A percentile compares a stretch with the other conserved stretches of the same genome.
These are phyloP conservation scores for Papilio dardanus DNA, from an alignment of 1,140 invertebrate genomes.

Conservation along the genomic window DNA sequence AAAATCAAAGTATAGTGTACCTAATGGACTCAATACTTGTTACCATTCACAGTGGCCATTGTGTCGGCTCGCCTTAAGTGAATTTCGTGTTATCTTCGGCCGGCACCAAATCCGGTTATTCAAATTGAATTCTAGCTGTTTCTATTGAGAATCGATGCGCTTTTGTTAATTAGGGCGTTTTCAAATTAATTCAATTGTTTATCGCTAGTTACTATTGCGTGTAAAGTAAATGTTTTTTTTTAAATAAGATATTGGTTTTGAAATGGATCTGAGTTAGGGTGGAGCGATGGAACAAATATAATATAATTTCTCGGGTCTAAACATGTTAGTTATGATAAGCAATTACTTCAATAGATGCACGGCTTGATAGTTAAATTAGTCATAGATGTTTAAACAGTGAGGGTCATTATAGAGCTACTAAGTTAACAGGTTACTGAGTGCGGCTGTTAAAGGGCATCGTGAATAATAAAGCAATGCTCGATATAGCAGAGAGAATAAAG, in stretches of 20 bases:
- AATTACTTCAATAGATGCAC: not conserved
- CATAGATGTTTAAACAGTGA: conserved; percentile 15
- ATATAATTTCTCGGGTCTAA: no score
- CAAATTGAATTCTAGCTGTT: conserved; percentile 23
- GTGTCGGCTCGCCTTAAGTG: conserved; percentile 34
- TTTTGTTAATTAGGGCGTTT: conserved; percentile 32
- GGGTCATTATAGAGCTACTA: conserved; percentile 35
- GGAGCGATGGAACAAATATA: no score
- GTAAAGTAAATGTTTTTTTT: no score
- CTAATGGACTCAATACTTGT: conserved; percentile 29
- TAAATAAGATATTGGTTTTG: not conserved
- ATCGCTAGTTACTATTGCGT: not conserved
- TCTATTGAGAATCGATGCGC: conserved; percentile 18
- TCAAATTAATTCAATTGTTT: not conserved
- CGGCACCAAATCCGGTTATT: conserved; percentile 35
- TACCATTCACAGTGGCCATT: conserved; percentile 30
- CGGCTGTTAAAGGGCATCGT: conserved; percentile 59
- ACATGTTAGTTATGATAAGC: no score
- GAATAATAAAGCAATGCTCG: conserved; percentile 60
- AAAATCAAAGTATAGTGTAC: conserved; percentile 9
- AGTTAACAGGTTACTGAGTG: conserved; percentile 46
- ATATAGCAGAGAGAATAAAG: conserved; percentile 74
- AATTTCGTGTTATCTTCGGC: conserved; percentile 34
- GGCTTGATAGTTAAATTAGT: not conserved
- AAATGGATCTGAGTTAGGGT: not conserved